Conservation (phyloP, 2,113 vertebrate genomes). For the Camelus dromedarius region DNA sequence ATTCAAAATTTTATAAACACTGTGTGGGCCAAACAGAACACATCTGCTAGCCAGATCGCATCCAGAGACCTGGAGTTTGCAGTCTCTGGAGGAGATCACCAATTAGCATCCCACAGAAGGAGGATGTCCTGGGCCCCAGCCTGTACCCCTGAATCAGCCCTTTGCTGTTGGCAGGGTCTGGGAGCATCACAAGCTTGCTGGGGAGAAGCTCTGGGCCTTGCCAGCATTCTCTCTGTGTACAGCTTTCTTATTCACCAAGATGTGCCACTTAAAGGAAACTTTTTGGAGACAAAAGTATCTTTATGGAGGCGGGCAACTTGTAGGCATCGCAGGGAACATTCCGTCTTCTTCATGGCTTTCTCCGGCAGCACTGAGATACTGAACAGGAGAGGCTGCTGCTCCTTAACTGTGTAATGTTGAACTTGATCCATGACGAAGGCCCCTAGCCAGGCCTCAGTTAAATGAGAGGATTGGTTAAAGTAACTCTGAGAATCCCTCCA, state of each 20-base stretch:
- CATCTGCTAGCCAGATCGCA: background rate
- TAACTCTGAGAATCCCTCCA: background rate
- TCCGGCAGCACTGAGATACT: background rate
- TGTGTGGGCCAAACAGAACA: constrained; percentile 5
- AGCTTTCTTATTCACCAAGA: constrained; percentile 18
- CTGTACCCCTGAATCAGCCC: background rate
- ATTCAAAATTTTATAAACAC: constrained; percentile 51
- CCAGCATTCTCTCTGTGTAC: constrained; percentile 37
- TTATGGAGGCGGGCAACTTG: background rate
- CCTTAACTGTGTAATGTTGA: background rate
- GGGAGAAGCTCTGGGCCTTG: background rate
- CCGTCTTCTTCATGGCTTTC: background rate
- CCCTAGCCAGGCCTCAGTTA: background rate
- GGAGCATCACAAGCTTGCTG: background rate
- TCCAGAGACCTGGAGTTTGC: constrained; percentile 22
- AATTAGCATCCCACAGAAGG: background rate
- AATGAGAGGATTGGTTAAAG: background rate
- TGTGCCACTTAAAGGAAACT: background rate
- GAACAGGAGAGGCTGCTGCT: background rate
- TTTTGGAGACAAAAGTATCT: constrained; percentile 27
- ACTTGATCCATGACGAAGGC: background rate
- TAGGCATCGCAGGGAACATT: background rate
- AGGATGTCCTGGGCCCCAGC: background rate
- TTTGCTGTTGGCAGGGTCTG: constrained; percentile 30
- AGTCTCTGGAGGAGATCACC: background rate